Evolutionary conservation across 1,140 invertebrate species (phyloP), one percentile per base, ranked within the genome.

Genomic region (Papilio machaon): DNA sequence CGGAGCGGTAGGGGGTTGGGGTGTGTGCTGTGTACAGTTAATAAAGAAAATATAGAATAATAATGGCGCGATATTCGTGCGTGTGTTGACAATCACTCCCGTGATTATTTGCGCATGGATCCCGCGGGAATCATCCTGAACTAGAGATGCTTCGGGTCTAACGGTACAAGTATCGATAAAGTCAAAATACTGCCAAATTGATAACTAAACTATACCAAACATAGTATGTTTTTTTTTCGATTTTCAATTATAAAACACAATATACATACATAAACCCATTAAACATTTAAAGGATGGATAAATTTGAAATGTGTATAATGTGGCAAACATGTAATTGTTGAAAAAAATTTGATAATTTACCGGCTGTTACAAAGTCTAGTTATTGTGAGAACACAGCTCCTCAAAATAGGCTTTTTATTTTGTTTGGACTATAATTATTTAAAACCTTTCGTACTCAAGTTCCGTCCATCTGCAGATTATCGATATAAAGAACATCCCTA

Each of bases 61-160:
- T 88, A 89, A 90, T 86, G 85, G 81, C 80, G 84, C 83, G 85
- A 88, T 90, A 89, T 91, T 87, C 86, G 87, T 89, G 88, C 85
- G 88, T 89, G 84, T 92, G 91, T 93, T 93, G 92, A 92, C 92
- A 92, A 91, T 93, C 90, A 91, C 92, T 92, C 86, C 84, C 82
- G 86, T 89, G 89, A 91, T 92, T 93, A 93, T 92, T 93, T 92
- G 92, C 82, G 74, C 74, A 89, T 85, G 81, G 82, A 79, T 88
- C 89, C 88, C 91, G 83, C 81, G 88, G 87, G 91, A 85, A 75
- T 79, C 82, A 73, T 67, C 54, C 15, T 77, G 80, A 54, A 79
- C 64, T 77, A 80, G 70, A 17, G 83, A 78, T 30, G 82, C 35
- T 30, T 64, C 64, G 30, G 35, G 13, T 30, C 47, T 13, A 1